Base-by-base conservation (phyloP, 2,888 invertebrate species). In the Hirtodrosophila trivittata region DNA sequence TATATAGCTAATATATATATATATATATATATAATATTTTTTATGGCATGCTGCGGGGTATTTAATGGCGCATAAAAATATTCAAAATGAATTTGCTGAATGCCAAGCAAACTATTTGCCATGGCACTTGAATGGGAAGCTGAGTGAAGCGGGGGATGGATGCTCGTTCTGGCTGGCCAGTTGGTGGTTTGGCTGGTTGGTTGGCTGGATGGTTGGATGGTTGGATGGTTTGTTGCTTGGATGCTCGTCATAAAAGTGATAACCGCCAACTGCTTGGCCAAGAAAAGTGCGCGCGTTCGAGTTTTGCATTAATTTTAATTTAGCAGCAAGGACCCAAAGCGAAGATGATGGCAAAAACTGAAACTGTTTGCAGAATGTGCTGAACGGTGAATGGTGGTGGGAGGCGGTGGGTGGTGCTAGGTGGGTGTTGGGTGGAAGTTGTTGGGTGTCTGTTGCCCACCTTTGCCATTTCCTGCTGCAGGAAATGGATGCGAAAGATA, bases 241-340 rank as follows among this genome's bases (percentile, higher is more conserved):
- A 26, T n/a, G n/a, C 33, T 3, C 14, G 49, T 50, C 50, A 47
- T 66, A 56, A 75, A 52, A 75, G n/a, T 30, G 38, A 41, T 32
- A 45, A 58, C 56, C 71, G 32, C 66, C 60, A 72, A 60, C 52
- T 56, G 59, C 47, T 54, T 41, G 50, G 56, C 33, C 55, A 72
- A 47, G 50, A 71, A 55, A 71, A 75, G 51, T 41, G 54, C 49
- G 41, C 32, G 32, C 52, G 59, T 75, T 67, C 57, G 47, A 65
- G 52, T 43, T 63, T 38, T 59, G 50, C 52, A 60, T 76, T 59
- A 56, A 57, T 76, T 74, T 76, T 45, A 64, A 67, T 76, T 74
- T 64, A 45, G 47, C 54, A 33, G 38, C 55, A 32, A 45, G 43
- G 12, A 38, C 12, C 37, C 9, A 66, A 51, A 25, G 13, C 28